These are phyloP conservation scores for Nemoura dubitans DNA, from an alignment of 2,888 invertebrate genomes.

Conservation along the genomic window DNA sequence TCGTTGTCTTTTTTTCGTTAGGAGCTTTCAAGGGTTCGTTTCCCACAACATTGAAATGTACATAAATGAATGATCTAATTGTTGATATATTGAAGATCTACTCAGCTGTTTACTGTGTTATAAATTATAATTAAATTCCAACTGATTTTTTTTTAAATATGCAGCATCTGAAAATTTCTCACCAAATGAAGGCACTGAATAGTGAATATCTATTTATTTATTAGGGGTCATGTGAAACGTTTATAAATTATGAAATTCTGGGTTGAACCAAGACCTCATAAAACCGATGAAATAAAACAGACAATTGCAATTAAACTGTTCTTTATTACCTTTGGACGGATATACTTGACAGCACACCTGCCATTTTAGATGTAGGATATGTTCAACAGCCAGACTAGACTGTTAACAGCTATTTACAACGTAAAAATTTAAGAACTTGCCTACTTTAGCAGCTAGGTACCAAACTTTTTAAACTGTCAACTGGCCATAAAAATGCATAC, in stretches of 20 bases:
- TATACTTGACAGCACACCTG: background rate
- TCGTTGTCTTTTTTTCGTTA: background rate
- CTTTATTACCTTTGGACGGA: background rate
- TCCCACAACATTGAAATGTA: background rate
- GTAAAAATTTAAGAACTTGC: too few species aligned
- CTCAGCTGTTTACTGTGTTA: background rate
- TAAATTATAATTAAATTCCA: background rate
- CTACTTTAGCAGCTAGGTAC: too few species aligned
- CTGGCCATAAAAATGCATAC: too few species aligned
- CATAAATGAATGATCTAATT: background rate
- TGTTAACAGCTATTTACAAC: background rate
- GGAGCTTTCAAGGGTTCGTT: background rate
- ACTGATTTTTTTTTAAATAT: too few species aligned
- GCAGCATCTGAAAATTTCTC: background rate
- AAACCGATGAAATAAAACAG: background rate
- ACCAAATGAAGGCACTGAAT: background rate
- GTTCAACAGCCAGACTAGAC: background rate
- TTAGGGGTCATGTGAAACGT: background rate
- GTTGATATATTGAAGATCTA: background rate
- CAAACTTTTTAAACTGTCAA: too few species aligned
- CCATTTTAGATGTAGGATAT: background rate
- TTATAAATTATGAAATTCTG: background rate
- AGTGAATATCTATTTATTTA: slow-evolving; percentile 8
- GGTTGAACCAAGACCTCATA: background rate
- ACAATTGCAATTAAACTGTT: background rate